phyloP scores from a whole-genome alignment of 2,888 invertebrate species.

The Mesorhabditis sp. region DNA sequence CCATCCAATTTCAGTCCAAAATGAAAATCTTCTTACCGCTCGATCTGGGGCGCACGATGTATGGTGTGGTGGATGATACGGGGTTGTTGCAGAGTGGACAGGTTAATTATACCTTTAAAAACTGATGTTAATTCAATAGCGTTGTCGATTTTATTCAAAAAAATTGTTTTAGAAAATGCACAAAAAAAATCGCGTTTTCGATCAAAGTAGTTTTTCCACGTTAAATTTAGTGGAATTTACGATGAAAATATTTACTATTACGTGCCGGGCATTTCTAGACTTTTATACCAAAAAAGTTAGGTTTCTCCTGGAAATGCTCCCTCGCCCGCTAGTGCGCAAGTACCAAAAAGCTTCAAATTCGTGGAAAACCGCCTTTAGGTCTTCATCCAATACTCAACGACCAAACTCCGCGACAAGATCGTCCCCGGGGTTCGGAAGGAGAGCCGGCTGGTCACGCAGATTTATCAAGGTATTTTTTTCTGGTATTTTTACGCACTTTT shows the following conservation, averaged over 20 bases:
- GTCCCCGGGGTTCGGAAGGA: constrained; percentile 7
- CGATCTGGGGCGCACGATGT: constrained; percentile 54
- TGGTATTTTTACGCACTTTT: not conserved
- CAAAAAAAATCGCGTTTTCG: not conserved
- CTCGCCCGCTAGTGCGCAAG: too few relatives aligned
- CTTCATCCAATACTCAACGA: constrained; percentile 44
- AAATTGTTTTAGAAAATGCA: not conserved
- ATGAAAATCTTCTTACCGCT: constrained; percentile 42
- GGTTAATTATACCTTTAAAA: constrained; percentile 5
- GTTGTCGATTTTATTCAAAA: not conserved
- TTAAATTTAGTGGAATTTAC: too few relatives aligned
- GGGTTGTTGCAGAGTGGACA: constrained; percentile 57
- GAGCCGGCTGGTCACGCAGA: not conserved
- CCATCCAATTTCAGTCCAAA: not conserved
- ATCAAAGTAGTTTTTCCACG: too few relatives aligned
- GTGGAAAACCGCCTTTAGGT: constrained; percentile 16
- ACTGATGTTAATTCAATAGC: not conserved
- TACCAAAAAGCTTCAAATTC: too few relatives aligned
- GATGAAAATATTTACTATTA: too few relatives aligned
- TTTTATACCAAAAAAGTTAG: too few relatives aligned
- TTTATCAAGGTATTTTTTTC: not conserved
- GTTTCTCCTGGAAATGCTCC: too few relatives aligned
- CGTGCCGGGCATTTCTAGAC: too few relatives aligned
- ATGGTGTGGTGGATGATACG: constrained; percentile 58
- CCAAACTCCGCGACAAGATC: constrained; percentile 22